phyloP scores from a whole-genome alignment of 2,797 vertebrate genomes.

The Arnoldichthys spilopterus region DNA sequence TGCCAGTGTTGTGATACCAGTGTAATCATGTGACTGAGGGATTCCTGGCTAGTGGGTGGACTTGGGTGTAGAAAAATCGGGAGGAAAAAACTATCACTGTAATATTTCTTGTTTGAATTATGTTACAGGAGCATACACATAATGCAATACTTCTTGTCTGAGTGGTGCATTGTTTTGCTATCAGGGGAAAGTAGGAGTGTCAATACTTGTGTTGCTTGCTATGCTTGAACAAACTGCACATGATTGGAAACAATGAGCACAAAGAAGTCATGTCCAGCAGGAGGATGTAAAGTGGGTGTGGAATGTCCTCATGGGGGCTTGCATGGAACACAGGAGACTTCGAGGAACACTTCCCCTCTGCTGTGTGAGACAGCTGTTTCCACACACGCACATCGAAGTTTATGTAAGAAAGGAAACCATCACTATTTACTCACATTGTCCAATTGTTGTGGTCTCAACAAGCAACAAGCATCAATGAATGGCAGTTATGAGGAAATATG shows the following conservation, averaged over 20 bases:
- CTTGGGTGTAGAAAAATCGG: no score
- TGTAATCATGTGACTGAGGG: no score
- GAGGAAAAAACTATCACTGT: no score
- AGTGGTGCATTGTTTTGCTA: slow-evolving; percentile 4
- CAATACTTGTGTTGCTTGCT: slow-evolving; percentile 7
- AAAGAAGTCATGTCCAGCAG: slow-evolving; percentile 51
- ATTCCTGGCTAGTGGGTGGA: no score
- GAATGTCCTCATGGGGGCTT: slow-evolving; percentile 50
- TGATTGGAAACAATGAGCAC: slow-evolving; percentile 57
- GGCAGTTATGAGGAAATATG: slow-evolving; percentile 3
- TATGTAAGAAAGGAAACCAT: slow-evolving; percentile 57
- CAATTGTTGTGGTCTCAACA: slow-evolving; percentile 43
- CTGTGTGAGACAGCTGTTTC: slow-evolving; percentile 50
- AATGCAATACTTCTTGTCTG: slow-evolving; percentile 2
- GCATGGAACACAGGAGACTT: slow-evolving; percentile 47
- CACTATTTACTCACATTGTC: slow-evolving; percentile 53
- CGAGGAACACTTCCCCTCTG: slow-evolving; percentile 56
- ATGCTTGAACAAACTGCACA: slow-evolving; percentile 25
- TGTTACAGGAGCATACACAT: neutral
- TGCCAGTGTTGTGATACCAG: no score
- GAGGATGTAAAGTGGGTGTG: slow-evolving; percentile 57
- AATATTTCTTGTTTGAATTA: neutral
- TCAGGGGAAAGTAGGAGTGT: slow-evolving; percentile 16
- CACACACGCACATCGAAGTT: slow-evolving; percentile 42
- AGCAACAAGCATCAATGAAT: slow-evolving; percentile 33